Percentiles rank a stretch among this genome's conserved stretches.
These are phyloP conservation scores for Andricus grossulariae DNA, from an alignment of 1,140 invertebrate species.

Conservation along the genomic window DNA sequence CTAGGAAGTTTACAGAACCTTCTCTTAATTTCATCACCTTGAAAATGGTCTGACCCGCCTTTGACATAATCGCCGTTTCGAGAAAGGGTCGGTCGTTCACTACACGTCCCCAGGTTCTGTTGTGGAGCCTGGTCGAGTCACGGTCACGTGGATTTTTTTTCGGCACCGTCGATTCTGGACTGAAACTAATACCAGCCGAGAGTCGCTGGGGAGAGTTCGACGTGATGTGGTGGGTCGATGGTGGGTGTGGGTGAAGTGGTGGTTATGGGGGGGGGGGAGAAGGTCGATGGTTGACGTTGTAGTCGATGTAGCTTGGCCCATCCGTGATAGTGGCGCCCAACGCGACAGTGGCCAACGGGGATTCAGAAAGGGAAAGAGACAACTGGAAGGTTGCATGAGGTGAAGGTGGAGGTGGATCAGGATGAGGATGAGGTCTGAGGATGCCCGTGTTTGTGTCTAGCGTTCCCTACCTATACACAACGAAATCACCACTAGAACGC, in stretches of 20 bases:
- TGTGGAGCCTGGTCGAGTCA: constrained; percentile 42
- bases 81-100: constrained; percentile 16
- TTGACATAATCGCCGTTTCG: constrained; percentile 26
- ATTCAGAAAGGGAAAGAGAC: constrained; percentile 20
- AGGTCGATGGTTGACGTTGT: not conserved
- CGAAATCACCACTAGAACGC: constrained; percentile 13
- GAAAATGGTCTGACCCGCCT: constrained; percentile 13
- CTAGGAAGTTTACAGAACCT: not conserved
- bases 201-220: constrained; percentile 20
- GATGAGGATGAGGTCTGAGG: constrained; percentile 23
- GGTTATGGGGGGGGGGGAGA: not conserved
- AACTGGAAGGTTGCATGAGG: constrained; percentile 25
- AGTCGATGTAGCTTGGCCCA: not conserved
- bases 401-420: not conserved
- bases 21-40: constrained; percentile 19
- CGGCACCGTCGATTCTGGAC: constrained; percentile 45
- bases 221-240: not conserved
- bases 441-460: constrained; percentile 16
- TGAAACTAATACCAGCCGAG: constrained; percentile 51
- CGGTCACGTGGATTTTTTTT: constrained; percentile 49
- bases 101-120: not conserved
- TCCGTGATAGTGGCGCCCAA: constrained; percentile 12
- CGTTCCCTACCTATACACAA: constrained; percentile 14
- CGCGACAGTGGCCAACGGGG: not conserved
- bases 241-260: not conserved